Evolutionary conservation across 2,888 invertebrate genomes (phyloP).

Genomic region (Zootermopsis nevadensis): DNA sequence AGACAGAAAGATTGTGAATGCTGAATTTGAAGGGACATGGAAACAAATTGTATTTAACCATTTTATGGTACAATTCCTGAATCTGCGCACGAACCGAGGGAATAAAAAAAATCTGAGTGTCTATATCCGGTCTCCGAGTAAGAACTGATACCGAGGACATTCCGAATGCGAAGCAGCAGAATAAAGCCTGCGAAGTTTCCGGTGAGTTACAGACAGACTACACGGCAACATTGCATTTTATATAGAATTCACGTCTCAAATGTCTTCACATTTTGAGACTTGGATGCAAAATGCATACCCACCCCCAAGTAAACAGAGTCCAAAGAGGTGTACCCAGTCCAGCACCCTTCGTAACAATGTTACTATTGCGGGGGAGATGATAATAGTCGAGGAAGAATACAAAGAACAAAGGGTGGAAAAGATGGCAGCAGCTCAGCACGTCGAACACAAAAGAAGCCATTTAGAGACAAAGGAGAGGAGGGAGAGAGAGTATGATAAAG

Average conservation of each 20-base stretch:
- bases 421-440: not conserved
- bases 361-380: not conserved
- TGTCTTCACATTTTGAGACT: not conserved
- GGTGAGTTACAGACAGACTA: no score
- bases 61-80: no score
- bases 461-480: slow-evolving; percentile 35
- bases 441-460: slow-evolving; percentile 39
- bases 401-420: slow-evolving; percentile 17
- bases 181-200: no score
- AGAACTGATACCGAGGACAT: no score
- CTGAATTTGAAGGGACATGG: no score
- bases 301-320: not conserved
- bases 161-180: no score
- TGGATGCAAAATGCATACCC: not conserved
- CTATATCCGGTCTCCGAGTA: no score
- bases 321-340: not conserved
- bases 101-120: no score
- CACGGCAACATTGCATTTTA: not conserved
- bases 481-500: slow-evolving; percentile 6
- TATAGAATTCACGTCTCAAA: not conserved
- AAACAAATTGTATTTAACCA: no score
- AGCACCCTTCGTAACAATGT: slow-evolving; percentile 11
- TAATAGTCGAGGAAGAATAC: not conserved
- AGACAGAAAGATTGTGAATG: no score
- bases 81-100: no score